Base-by-base conservation (phyloP, 2,888 invertebrate genomes). In the Plebejus anna region DNA sequence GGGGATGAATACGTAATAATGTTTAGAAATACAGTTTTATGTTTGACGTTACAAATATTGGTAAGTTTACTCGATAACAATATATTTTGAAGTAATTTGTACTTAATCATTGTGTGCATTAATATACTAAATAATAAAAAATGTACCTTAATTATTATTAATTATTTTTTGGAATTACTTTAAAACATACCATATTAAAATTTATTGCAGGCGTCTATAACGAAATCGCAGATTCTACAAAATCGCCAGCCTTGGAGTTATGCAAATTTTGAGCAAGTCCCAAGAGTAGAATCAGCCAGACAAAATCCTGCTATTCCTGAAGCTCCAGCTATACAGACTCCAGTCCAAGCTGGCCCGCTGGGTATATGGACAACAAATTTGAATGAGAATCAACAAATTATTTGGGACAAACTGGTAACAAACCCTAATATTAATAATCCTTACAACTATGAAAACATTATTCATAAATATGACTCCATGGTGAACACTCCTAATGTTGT, bases 401-500 rank as follows among this genome's bases (percentile, higher is more conserved):
- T 42, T 73, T 71, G 71, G 42, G 71, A 71, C 38, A 16, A 73
- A 22, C 16, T 32, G 32, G 38, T 55, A 16, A 0, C 70, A 22
- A 61, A 71, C 36, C 57, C 77, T 28, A 70, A 36, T 7, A 42
- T 22, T 42, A 32, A 72, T 11, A 47, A 73, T 3, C 73, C 47
- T 36, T 32, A 55, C 22, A 51, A 9, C 22, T 73, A 73, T 36
- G 73, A 73, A 73, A 55, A 73, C 51, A 73, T 51, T 1, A 51
- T 73, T 51, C 51, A 32, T 6, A 73, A 73, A 55, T 51, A 73
- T 73, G 73, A 73, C 13, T 73, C 73, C 32, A 51, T 73, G 73
- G 61, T 13, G 28, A 61, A 75, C 4, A 55, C 76, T 4, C 83
- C 86, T 5, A 86, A 85, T 80, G 78, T 85, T 4, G 80, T 86